These are phyloP conservation scores for Periophthalmodon schlosseri DNA, from an alignment of 2,113 vertebrate species.

Conservation along the genomic window DNA sequence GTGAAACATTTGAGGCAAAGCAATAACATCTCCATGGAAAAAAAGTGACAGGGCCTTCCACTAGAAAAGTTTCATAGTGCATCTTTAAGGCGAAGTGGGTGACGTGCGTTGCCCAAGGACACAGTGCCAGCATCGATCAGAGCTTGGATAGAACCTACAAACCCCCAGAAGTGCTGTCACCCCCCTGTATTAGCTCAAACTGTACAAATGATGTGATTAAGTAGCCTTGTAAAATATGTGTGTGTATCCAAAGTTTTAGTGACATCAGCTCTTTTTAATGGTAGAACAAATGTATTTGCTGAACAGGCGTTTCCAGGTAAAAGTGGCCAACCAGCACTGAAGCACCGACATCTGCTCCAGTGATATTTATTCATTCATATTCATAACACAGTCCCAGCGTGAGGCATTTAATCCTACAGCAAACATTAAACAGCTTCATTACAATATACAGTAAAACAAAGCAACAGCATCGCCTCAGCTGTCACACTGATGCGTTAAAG, in stretches of 20 bases:
- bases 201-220: not conserved
- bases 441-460: conserved; percentile 19
- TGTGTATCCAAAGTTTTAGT: not conserved
- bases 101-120: too few species aligned
- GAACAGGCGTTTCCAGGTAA: not conserved
- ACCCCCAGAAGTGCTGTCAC: too few species aligned
- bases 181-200: not conserved
- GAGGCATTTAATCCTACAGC: conserved; percentile 17
- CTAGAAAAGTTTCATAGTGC: too few species aligned
- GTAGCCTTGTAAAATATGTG: not conserved
- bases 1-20: too few species aligned
- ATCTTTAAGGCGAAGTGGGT: too few species aligned
- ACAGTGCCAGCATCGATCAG: too few species aligned
- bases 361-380: conserved; percentile 25
- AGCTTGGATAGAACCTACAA: too few species aligned
- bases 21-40: too few species aligned
- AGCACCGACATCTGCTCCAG: conserved; percentile 2
- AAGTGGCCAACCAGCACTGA: conserved; percentile 7
- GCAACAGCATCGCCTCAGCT: conserved; percentile 17
- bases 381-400: conserved; percentile 11
- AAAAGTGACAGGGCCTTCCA: too few species aligned
- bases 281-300: conserved; percentile 4
- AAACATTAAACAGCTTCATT: conserved; percentile 32
- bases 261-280: conserved; percentile 2
- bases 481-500: conserved; percentile 5